Evolutionary conservation across 1,140 invertebrate genomes (phyloP), one percentile per base, ranked within the genome.

Genomic region (Neotoxoptera formosana): DNA sequence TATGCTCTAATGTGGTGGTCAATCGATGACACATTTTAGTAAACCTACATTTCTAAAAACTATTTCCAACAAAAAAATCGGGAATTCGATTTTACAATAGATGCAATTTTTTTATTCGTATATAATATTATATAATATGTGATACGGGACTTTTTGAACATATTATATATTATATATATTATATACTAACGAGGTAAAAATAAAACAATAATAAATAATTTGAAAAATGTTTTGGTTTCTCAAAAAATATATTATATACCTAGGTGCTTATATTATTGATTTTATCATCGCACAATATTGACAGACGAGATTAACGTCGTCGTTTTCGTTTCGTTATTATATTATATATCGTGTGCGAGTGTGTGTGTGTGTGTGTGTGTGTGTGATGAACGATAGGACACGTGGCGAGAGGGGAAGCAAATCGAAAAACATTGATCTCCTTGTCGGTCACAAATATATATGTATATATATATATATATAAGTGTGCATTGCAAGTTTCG

Each of bases 381-480:
- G n/a, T 41, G 3, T 36, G 81, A 83, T 83, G 34, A 7, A 83
- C 81, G 36, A 83, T 41, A 41, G 7, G 21, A 9, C 34, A 20
- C n/a, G n/a, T n/a, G n/a, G n/a, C 2, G 21, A 41, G 17, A 81
- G 21, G 7, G 20, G 36, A 41, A 81, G 21, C 21, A 83, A 83
- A 83, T 83, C 81, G 81, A 83, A 83, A 83, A 83, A 41, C 81
- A 83, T 83, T 83, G 81, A 83, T 41, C 81, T 83, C 36, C 34
- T 76, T 76, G 81, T 23, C 7, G 81, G 81, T 76, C 30, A 17
- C 60, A 76, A 7, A 41, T 83, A 21, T 83, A 83, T 41, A 11
- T 83, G 41, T 41, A 4, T 41, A 4, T 41, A 4, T 41, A 4
- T 41, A 4, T 41, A 4, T 41, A 4, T 41, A 4, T 41, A 4